Base-by-base conservation (phyloP, 2,113 vertebrate genomes). In the Ia io region DNA sequence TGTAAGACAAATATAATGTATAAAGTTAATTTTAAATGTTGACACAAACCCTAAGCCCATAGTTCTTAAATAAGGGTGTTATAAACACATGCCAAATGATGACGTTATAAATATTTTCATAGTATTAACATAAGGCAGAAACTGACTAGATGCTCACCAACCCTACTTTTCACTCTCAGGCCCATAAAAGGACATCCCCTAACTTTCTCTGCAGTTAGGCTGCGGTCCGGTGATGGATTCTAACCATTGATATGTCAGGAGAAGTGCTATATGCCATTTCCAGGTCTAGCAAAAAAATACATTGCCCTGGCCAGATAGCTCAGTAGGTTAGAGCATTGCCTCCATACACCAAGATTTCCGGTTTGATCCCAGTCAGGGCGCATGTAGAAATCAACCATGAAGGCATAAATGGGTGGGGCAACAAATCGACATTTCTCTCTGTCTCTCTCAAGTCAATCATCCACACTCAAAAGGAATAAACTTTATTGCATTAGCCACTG, bases 21-120 rank as follows among this genome's bases (percentile, higher is more conserved):
- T 70, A 70, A 82, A 71, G 18, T 89, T 71, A 61, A 79, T 74
- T 89, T 77, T 79, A 61, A 92, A 78, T 85, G 40, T 87, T 86
- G n/a, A 84, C 37, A 69, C 35, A 93, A 93, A 89, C 30, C 40
- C 37, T 59, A 90, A 94, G 25, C 32, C 44, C 11, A 23, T 70
- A 42, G 28, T 73, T 79, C 49, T 74, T 91, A 78, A 93, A 82
- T 74, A 78, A 78, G n/a, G 12, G 37, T 20, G 23, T 63, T 84
- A 51, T 56, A 95, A 79, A 95, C 22, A 84, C 9, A 73, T 53
- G 17, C 37, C 40, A 83, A 71, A 87, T n/a, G 53, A 93, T 23
- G 23, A 69, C 42, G 32, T n/a, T 32, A 17, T 30, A 88, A 67
- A 83, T 11, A 83, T 90, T 91, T 93, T 85, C 42, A 42, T 47